Conservation (phyloP, 2,888 invertebrate genomes). For the Sesia bembeciformis region DNA sequence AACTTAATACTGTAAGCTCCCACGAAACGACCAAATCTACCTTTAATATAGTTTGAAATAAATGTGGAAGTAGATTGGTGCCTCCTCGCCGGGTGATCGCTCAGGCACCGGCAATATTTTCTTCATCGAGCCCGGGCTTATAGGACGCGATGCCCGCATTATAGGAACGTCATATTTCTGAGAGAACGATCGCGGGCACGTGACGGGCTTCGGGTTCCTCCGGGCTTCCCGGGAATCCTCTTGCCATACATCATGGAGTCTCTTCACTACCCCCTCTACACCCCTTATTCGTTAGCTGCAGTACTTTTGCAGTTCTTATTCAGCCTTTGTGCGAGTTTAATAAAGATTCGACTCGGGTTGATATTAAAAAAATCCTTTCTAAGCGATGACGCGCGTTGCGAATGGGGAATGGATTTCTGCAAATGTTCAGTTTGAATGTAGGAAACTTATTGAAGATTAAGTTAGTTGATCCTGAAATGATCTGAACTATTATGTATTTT, state of each 20-base stretch:
- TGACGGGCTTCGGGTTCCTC: constrained; percentile 28
- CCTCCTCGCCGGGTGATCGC: constrained; percentile 24
- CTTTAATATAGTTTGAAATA: not conserved
- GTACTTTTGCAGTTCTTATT: constrained; percentile 29
- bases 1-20: not conserved
- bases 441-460: constrained; percentile 1
- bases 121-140: constrained; percentile 52
- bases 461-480: too few relatives aligned
- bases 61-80: not conserved
- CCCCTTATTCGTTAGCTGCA: not conserved
- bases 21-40: not conserved
- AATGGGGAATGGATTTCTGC: not conserved
- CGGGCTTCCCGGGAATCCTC: not conserved
- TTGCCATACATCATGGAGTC: not conserved
- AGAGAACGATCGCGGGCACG: constrained; percentile 54
- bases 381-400: not conserved
- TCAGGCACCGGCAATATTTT: constrained; percentile 56
- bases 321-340: constrained; percentile 39
- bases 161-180: constrained; percentile 58
- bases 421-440: not conserved
- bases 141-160: constrained; percentile 46
- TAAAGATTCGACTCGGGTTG: constrained; percentile 44
- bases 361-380: constrained; percentile 57
- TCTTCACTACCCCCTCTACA: not conserved
- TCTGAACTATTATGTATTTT: too few relatives aligned